These are phyloP conservation scores for Synergus laeviventris DNA, from an alignment of 2,888 invertebrate genomes.

Conservation along the genomic window DNA sequence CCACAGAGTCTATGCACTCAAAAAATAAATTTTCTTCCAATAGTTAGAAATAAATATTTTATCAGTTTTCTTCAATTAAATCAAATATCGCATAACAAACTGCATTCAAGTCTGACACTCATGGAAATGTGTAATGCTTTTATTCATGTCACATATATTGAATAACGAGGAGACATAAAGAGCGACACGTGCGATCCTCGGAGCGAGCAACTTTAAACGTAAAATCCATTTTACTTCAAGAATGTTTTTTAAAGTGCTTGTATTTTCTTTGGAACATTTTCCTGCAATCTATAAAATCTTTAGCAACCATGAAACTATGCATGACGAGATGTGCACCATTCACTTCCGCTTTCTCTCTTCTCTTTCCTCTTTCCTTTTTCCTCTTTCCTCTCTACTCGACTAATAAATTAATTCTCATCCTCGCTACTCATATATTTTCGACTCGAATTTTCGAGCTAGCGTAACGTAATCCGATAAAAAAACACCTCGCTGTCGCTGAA, in stretches of 20 bases:
- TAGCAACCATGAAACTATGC: background rate
- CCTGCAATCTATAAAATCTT: conserved; percentile 4
- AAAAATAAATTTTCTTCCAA: background rate
- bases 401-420: conserved; percentile 1
- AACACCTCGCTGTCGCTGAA: background rate
- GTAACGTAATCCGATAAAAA: background rate
- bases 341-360: background rate
- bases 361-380: background rate
- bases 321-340: background rate
- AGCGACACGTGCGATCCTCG: background rate
- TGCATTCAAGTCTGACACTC: background rate
- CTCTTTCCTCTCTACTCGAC: background rate
- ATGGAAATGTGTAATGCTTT: background rate
- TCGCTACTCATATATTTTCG: background rate
- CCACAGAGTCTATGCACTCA: background rate
- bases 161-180: background rate
- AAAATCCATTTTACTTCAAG: background rate
- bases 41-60: background rate
- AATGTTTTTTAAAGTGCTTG: background rate
- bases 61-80: too few species aligned
- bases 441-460: background rate
- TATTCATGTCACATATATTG: background rate
- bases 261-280: background rate
- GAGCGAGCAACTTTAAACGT: background rate
- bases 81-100: too few species aligned